Evolutionary conservation across 2,888 invertebrate species (phyloP).

Genomic region (Sympetrum striolatum): DNA sequence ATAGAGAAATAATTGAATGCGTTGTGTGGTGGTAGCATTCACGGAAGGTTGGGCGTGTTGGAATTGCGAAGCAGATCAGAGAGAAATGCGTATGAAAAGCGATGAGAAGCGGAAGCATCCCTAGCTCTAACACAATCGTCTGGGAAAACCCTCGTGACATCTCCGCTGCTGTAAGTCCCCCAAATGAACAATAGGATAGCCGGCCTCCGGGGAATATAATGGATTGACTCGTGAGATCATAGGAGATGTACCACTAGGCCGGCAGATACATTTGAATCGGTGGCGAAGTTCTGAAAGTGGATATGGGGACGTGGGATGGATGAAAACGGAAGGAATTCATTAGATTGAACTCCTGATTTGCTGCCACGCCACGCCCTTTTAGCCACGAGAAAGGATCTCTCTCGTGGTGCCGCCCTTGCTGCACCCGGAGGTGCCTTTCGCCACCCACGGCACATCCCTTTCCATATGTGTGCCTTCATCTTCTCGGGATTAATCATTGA

Average conservation of each 20-base stretch:
- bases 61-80: background rate
- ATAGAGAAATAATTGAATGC: conserved; percentile 12
- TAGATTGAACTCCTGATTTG: conserved; percentile 12
- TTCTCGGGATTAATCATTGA: background rate
- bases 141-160: background rate
- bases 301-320: background rate
- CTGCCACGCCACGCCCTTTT: conserved; percentile 1
- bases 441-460: conserved; percentile 19
- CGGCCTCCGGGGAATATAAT: background rate
- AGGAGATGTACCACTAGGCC: background rate
- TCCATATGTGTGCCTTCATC: background rate
- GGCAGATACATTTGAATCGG: background rate
- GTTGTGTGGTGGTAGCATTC: background rate
- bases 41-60: background rate
- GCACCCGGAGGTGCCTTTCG: conserved; percentile 4
- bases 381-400: background rate
- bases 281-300: background rate
- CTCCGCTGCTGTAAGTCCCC: background rate
- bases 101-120: background rate
- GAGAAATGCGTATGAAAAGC: background rate
- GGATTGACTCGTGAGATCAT: conserved; percentile 8
- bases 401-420: background rate
- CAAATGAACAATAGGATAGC: conserved; percentile 7
- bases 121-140: background rate
- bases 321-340: conserved; percentile 12